phyloP scores from a whole-genome alignment of 35 echinoderm and acorn worm genomes.

The Acanthaster planci region DNA sequence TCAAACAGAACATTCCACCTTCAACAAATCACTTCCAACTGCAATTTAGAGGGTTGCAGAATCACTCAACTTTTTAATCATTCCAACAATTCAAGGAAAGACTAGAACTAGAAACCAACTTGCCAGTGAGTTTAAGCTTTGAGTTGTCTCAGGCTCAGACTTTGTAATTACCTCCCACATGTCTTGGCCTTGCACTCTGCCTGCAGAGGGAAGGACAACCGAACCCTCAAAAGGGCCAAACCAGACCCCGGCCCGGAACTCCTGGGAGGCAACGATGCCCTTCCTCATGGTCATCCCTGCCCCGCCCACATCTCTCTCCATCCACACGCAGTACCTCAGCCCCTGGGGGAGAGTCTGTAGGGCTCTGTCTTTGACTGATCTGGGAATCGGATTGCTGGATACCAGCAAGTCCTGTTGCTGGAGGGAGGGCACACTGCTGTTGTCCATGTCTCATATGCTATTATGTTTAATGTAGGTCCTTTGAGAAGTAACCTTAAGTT shows the following conservation, averaged over 20 bases:
- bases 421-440: no score
- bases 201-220: background rate
- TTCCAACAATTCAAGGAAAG: no score
- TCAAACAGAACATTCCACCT: no score
- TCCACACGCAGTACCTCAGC: conserved; percentile 16
- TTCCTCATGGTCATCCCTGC: background rate
- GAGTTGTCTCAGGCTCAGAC: no score
- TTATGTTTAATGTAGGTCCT: no score
- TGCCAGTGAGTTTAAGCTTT: no score
- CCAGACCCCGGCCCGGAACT: background rate
- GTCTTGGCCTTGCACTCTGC: background rate
- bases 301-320: background rate
- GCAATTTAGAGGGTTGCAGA: no score
- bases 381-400: background rate
- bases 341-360: background rate
- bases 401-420: background rate
- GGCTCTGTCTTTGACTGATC: background rate
- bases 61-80: no score
- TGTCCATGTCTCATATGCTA: no score
- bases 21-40: no score
- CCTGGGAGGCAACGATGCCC: background rate
- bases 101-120: no score
- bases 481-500: no score
- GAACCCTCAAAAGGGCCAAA: conserved; percentile 1
- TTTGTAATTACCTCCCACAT: conserved; percentile 16